Conservation (phyloP, 1,140 invertebrate genomes). For the Drosophila lowei region DNA sequence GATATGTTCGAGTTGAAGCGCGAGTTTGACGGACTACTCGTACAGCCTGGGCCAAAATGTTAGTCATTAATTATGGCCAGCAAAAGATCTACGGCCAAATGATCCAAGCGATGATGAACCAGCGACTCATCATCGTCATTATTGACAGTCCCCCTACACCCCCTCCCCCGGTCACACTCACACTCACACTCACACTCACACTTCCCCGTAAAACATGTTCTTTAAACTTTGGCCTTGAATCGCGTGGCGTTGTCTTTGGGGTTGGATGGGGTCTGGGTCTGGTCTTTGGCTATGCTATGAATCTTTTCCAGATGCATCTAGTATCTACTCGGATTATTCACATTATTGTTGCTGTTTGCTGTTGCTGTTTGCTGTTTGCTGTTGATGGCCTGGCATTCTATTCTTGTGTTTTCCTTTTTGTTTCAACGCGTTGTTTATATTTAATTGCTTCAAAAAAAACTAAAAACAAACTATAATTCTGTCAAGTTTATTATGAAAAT, state of each 20-base stretch:
- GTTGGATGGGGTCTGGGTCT: constrained; percentile 26
- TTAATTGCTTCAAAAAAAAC: constrained; percentile 60
- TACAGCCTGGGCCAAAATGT: constrained; percentile 75
- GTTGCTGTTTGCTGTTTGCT: constrained; percentile 40
- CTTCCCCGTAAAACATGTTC: constrained; percentile 61
- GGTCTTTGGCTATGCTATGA: constrained; percentile 39
- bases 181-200: too few species aligned
- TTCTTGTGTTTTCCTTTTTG: constrained; percentile 40
- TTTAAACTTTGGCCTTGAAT: constrained; percentile 79
- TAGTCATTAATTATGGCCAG: constrained; percentile 76
- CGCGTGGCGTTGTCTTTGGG: constrained; percentile 48
- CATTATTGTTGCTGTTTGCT: constrained; percentile 63
- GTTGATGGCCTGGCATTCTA: constrained; percentile 17
- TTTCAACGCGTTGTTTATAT: constrained; percentile 55
- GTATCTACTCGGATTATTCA: constrained; percentile 44
- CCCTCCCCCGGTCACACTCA: too few species aligned
- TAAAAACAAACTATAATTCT: constrained; percentile 72
- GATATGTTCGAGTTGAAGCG: constrained; percentile 59
- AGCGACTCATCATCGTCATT: constrained; percentile 77
- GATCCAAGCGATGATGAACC: constrained; percentile 54
- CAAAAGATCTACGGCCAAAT: constrained; percentile 53
- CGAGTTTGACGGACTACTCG: constrained; percentile 72
- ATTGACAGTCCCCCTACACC: constrained; percentile 64
- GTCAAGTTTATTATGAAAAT: constrained; percentile 81
- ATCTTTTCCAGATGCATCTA: constrained; percentile 50